Evolutionary conservation across 2,797 vertebrate species (phyloP).

Genomic region (Helicolenus hilgendorfi): DNA sequence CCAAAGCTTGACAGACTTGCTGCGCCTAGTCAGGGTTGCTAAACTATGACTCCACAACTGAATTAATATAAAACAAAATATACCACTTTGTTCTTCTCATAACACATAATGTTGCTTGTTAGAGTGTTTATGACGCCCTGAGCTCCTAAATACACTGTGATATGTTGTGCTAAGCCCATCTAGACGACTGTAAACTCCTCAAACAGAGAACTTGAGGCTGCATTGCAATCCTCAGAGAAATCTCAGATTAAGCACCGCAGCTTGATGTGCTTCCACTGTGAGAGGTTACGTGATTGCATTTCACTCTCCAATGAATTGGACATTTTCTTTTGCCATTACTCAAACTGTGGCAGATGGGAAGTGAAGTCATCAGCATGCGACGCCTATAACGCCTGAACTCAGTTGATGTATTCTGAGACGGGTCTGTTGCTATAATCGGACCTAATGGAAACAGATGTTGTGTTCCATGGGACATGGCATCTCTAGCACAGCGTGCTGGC

Average conservation of each 20-base stretch:
- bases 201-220: conserved; percentile 16
- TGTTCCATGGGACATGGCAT: conserved; percentile 70
- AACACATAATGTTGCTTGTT: neutral
- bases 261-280: conserved; percentile 56
- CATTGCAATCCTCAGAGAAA: conserved; percentile 34
- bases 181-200: conserved; percentile 17
- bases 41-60: neutral
- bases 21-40: neutral
- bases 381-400: conserved; percentile 48
- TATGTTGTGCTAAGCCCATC: neutral
- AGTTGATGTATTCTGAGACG: conserved; percentile 69
- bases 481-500: conserved; percentile 56
- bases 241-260: conserved; percentile 43
- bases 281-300: conserved; percentile 75
- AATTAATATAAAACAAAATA: neutral
- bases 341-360: conserved; percentile 78
- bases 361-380: conserved; percentile 84
- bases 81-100: neutral
- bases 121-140: neutral
- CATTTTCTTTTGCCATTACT: conserved; percentile 70
- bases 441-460: conserved; percentile 83
- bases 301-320: conserved; percentile 77
- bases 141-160: neutral
- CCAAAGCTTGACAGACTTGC: neutral
- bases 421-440: conserved; percentile 68